Base-by-base conservation (phyloP, 2,797 vertebrate genomes). In the Odontamblyopus rebecca region DNA sequence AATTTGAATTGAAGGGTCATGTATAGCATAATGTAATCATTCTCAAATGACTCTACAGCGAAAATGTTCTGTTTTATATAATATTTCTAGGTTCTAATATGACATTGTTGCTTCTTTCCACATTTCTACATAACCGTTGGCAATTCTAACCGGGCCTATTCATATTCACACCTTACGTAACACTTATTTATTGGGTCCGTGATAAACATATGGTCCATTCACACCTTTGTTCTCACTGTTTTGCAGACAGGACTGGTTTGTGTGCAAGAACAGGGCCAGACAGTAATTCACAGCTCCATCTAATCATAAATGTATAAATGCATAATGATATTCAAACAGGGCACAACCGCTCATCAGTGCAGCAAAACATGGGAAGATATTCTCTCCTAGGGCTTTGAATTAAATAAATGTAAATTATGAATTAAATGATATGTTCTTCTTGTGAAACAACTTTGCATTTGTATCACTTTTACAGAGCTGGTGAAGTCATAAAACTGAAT, bases 311-410 rank as follows among this genome's bases (percentile, higher is more conserved):
- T 61, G 63, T 15, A 62, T 44, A 19, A 54, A 29, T 71, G n/a
- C 70, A 44, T 72, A 15, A 64, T 68, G 4, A 35, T 63, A 44
- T 76, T 73, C 32, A 65, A 74, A 81, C 71, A 38, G 69, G 51
- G 13, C 44, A 16, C 44, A 48, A 15, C 44, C 12, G 6, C 18
- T 53, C 51, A 54, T 23, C 53, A 23, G 19, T 2, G 19, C 19
- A n/a, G 53, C 53, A 54, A 54, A 54, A 54, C 19, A n/a, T 9
- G 19, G 19, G 18, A 7, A 6, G 1, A 80, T 13, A 59, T 59
- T 59, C 56, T 59, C 23, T 59, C 5, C 15, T 26, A 27, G 4
- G 56, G 18, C 1, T 53, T 53, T 53, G 51, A 35, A 35, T 35
- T 35, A 7, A 35, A 35, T 35, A 35, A 35, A 35, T 35, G 35